Base-by-base conservation (phyloP, 2,113 vertebrate genomes). In the Garra rufa region DNA sequence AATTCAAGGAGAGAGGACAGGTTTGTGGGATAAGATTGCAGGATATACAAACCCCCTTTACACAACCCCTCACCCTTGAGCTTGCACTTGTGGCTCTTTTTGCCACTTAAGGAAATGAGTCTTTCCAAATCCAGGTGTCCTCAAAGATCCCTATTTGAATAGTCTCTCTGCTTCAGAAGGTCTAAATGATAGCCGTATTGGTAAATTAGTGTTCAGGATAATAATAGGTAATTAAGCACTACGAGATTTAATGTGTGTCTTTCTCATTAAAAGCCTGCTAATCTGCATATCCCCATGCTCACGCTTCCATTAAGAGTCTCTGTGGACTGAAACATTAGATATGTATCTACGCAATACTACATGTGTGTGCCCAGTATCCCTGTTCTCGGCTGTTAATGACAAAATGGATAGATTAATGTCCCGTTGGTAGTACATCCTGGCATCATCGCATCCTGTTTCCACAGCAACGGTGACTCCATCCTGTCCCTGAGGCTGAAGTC, bases 1-100 rank as follows among this genome's bases (percentile, higher is more conserved):
- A 41, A 46, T 55, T 75, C 59, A 34, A 38, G 63, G 52, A 63
- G 38, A 69, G 63, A 76, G 30, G 88, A 92, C 85, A 1, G 63
- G 71, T 86, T 86, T 83, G 88, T 83, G 85, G 76, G 46, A 84
- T 78, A 52, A 85, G 89, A 91, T 93, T 92, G 91, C 83, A 77
- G n/a, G 10, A 41, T 17, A 57, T 67, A 17, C 28, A 21, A 52
- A 50, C 70, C 61, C 71, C 50, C 46, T 67, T 13, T 30, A 71
- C 65, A 50, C 41, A 70, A 19, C 63, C 19, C n/a, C 77, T 85
- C 52, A 17, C 9, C 55, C 14, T 85, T 84, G 73, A 83, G 34
- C 50, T 63, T 41, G 52, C 87, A 81, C 79, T 69, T 63, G 67
- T 3, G 11, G 19, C 11, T 24, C 14, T 46, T 24, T 17, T 26